A percentile compares a stretch with the other conserved stretches of the same genome.
Conservation (phyloP, 92 coral and sea anemone species). For the Parazoanthus atlanticus region DNA sequence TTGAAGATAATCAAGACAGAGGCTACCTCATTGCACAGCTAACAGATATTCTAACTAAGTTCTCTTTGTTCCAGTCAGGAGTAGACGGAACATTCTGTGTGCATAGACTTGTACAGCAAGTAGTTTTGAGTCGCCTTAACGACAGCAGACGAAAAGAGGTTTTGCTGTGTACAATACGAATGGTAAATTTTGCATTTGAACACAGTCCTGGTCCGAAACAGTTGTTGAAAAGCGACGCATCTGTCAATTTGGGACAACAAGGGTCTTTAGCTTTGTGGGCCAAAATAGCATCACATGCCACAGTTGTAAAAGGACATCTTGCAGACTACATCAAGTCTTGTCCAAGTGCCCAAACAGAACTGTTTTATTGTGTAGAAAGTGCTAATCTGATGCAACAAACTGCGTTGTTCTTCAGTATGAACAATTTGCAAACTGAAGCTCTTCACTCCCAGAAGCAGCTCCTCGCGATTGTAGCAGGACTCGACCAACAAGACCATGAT, state of each 20-base stretch:
- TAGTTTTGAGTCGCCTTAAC: conserved; percentile 3
- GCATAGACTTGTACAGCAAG: conserved; percentile 51
- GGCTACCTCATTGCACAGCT: conserved; percentile 24
- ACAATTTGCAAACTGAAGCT: conserved; percentile 17
- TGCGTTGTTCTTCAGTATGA: conserved; percentile 13
- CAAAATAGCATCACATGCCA: conserved; percentile 24
- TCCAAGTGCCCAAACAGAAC: conserved; percentile 4
- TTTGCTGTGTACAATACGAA: conserved; percentile 19
- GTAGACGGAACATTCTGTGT: conserved; percentile 14
- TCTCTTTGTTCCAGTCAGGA: conserved; percentile 36
- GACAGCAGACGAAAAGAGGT: conserved; percentile 6
- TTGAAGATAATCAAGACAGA: conserved; percentile 8
- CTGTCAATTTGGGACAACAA: not conserved
- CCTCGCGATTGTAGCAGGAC: not conserved
- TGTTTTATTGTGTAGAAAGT: conserved; percentile 18
- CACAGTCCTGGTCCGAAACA: conserved; percentile 11
- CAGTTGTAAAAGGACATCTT: conserved; percentile 1
- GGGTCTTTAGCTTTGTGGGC: not conserved
- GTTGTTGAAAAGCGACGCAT: not conserved
- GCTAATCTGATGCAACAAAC: conserved; percentile 21
- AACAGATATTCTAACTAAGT: conserved; percentile 18
- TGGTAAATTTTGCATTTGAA: conserved; percentile 37
- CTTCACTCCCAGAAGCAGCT: conserved; percentile 19
- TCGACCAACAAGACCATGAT: not conserved
- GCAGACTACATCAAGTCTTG: not conserved